Evolutionary conservation across 1,140 invertebrate species (phyloP), one percentile per base, ranked within the genome.

Genomic region (Lepidostoma basale): DNA sequence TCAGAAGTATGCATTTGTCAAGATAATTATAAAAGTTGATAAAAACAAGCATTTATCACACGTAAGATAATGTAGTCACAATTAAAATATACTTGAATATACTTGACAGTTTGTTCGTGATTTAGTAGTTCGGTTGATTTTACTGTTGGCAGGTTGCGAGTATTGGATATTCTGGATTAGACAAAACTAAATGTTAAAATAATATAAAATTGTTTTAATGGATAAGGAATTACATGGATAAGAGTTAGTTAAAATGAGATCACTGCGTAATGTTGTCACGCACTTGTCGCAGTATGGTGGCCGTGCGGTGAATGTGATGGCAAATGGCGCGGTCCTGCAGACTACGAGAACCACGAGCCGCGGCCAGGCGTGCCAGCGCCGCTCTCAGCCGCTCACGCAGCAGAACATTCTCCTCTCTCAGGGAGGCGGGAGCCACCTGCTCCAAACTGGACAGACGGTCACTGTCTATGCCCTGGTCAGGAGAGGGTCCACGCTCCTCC

Each of bases 241-340:
- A n/a, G n/a, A n/a, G n/a, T n/a, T n/a, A 33, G 12, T 33, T 33
- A 33, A 33, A 33, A 25, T 28, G 22, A 62, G 28, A 10, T 25
- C 16, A 33, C 28, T 56, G 5, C 4, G 52, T 68, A 47, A 84
- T 70, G 74, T 84, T 84, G 1, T 80, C 81, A 59, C 79, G 77
- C 0, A 86, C 86, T 75, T 86, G 83, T 14, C 85, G 81, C n/a
- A 88, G 75, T 18, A 88, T 85, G 59, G 84, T 81, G 60, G 86
- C 86, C 12, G 87, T 88, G 75, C 88, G 87, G 69, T 87, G 85
- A 47, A 88, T 85, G 76, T 88, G 85, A 40, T 84, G 81, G 74
- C 86, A 88, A 72, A 88, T 87, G 23, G 85, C 85, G 44, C 84
- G 82, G 70, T 88, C 85, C 3, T 87, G 85, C 73, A 80, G 83